Evolutionary conservation across 2,113 vertebrate genomes (phyloP), one percentile per base, ranked within the genome.

Genomic region (Anarhynchus alexandrinus): DNA sequence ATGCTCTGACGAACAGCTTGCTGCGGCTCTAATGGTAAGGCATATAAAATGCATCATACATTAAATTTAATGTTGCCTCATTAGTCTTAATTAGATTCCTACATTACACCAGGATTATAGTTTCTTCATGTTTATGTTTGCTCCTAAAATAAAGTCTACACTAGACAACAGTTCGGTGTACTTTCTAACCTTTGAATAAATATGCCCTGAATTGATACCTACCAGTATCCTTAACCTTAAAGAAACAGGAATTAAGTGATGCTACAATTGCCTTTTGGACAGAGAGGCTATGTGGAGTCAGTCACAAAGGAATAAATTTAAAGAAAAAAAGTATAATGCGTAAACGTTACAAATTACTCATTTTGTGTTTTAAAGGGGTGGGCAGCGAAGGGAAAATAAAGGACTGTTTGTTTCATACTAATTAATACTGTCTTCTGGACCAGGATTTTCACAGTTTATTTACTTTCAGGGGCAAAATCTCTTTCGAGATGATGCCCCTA

Each of bases 11-110:
- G n/a, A 98, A 98, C 98, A 98, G 98, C 97, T 98, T 98, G 97
- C 97, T 92, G 67, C 71, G 94, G 90, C 97, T 98, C 97, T 98
- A 98, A 98, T 97, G 88, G 94, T 92, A 94, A 97, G 87, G 95
- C 94, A 97, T 98, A 98, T 98, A 98, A 98, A 98, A 98, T 90
- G 93, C 96, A 98, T 98, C 96, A 97, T 98, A 98, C 97, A 98
- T 98, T 98, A 98, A 98, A 98, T 98, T 98, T 98, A 98, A 98
- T 98, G 98, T 97, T 97, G 92, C 90, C 98, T 98, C 98, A 98
- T 98, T 98, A 98, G 97, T 98, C 98, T 98, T 98, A 98, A 98
- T 98, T 98, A 98, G 97, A 97, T 98, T 97, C 96, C 97, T 97
- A 96, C 93, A 97, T 97, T 98, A 97, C 94, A 97, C 87, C 91